Evolutionary conservation across 1,140 invertebrate genomes (phyloP).

Genomic region (Caenorhabditis inopinata): DNA sequence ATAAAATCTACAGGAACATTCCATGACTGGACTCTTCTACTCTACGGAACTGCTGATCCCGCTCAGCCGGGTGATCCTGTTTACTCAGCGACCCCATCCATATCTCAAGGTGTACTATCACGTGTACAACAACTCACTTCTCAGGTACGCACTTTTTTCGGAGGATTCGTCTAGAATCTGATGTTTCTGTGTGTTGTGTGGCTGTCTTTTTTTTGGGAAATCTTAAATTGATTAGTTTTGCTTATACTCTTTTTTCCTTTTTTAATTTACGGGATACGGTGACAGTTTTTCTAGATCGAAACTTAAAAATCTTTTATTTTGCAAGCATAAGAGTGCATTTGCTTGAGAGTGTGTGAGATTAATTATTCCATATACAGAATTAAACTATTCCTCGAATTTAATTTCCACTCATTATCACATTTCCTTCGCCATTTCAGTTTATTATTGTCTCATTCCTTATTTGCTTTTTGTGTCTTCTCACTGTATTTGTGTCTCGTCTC

Average conservation of each 20-base stretch:
- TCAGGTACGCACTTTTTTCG: conserved; percentile 45
- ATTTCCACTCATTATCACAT: too few relatives aligned
- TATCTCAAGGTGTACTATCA: conserved; percentile 14
- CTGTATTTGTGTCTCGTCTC: neutral
- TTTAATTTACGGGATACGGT: neutral
- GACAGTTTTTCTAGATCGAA: neutral
- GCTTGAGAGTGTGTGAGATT: conserved; percentile 1
- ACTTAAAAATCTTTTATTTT: neutral
- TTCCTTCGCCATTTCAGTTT: too few relatives aligned
- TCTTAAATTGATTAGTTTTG: neutral
- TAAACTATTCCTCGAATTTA: neutral
- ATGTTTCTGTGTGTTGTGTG: neutral
- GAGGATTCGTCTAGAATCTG: conserved; percentile 28
- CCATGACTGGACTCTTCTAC: conserved; percentile 63
- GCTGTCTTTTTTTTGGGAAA: neutral
- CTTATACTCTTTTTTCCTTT: neutral
- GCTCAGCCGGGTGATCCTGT: conserved; percentile 60
- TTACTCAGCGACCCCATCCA: conserved; percentile 36
- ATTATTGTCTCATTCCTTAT: neutral
- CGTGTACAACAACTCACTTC: conserved; percentile 42
- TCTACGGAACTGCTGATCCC: conserved; percentile 63
- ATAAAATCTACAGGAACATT: conserved; percentile 55
- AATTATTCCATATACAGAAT: neutral
- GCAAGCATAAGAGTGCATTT: neutral
- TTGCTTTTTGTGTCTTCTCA: neutral